A percentile compares a stretch with the other conserved stretches of the same genome.
Evolutionary conservation across 2,797 vertebrate species (phyloP).

Genomic region (Streptopelia turtur): DNA sequence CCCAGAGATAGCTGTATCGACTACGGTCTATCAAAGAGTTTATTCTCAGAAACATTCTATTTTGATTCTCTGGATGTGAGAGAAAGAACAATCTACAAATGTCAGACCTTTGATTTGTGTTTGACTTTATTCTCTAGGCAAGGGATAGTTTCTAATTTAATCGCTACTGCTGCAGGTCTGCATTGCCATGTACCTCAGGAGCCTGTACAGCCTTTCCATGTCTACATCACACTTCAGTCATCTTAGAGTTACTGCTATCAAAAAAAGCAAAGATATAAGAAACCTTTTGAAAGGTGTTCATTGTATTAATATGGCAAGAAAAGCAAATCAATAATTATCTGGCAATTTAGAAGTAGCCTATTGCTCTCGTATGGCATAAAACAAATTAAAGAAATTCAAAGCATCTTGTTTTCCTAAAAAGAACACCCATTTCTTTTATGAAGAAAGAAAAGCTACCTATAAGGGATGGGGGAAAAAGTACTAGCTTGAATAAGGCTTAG

Average conservation of each 20-base stretch:
- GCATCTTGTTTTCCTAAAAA: neutral
- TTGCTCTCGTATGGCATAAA: neutral
- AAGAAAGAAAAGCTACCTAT: neutral
- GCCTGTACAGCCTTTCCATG: neutral
- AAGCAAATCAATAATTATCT: neutral
- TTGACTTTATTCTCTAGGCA: neutral
- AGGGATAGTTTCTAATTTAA: neutral
- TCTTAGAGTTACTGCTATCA: neutral
- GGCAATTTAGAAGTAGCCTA: neutral
- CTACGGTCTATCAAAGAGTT: rapidly evolving
- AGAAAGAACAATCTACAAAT: neutral
- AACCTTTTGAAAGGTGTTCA: neutral
- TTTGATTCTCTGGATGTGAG: neutral
- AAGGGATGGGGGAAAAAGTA: neutral
- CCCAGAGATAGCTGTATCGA: rapidly evolving
- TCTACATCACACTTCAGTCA: rapidly evolving
- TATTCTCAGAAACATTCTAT: neutral
- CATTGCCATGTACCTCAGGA: neutral
- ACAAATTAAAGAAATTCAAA: neutral
- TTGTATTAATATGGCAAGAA: neutral
- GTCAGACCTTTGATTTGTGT: neutral
- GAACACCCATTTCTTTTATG: neutral
- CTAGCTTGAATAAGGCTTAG: neutral
- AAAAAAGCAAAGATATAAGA: neutral
- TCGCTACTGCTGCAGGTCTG: neutral